Conservation (phyloP, 2,888 invertebrate species). For the Leptinotarsa haldemani region DNA sequence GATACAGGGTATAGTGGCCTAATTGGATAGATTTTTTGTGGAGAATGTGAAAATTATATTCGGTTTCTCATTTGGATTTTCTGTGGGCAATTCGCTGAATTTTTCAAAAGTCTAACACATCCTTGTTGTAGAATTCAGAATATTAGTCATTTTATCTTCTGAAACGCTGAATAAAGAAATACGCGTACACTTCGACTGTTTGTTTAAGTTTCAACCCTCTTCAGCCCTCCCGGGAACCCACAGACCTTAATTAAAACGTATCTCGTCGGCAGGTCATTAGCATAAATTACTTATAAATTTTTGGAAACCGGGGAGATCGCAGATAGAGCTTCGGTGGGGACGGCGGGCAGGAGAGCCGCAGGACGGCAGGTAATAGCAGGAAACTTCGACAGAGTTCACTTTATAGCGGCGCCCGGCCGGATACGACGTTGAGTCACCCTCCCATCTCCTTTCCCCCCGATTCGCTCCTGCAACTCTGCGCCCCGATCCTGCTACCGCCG, state of each 20-base stretch:
- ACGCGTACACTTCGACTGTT: no score
- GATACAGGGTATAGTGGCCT: no score
- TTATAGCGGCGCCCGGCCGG: constrained; percentile 49
- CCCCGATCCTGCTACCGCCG: constrained; percentile 33
- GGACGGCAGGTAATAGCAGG: constrained; percentile 49
- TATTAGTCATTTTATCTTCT: no score
- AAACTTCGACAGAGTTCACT: constrained; percentile 52
- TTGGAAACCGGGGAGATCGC: constrained; percentile 21
- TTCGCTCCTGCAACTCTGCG: constrained; percentile 30
- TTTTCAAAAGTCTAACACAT: no score
- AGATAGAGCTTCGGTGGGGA: constrained; percentile 13
- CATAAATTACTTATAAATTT: constrained; percentile 20
- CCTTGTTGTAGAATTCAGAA: no score
- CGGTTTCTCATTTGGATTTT: no score
- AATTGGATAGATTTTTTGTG: no score
- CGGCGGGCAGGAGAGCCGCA: constrained; percentile 7
- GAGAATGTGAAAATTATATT: no score
- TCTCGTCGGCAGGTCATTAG: neutral
- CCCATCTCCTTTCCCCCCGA: constrained; percentile 33
- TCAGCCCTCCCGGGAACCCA: neutral
- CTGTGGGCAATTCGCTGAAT: no score
- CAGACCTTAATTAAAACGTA: constrained; percentile 14
- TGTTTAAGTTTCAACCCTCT: no score
- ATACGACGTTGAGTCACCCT: constrained; percentile 50
- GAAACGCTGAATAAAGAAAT: no score